Evolutionary conservation across 2,113 vertebrate genomes (phyloP), one percentile per base, ranked within the genome.

Genomic region (Pituophis catenifer): DNA sequence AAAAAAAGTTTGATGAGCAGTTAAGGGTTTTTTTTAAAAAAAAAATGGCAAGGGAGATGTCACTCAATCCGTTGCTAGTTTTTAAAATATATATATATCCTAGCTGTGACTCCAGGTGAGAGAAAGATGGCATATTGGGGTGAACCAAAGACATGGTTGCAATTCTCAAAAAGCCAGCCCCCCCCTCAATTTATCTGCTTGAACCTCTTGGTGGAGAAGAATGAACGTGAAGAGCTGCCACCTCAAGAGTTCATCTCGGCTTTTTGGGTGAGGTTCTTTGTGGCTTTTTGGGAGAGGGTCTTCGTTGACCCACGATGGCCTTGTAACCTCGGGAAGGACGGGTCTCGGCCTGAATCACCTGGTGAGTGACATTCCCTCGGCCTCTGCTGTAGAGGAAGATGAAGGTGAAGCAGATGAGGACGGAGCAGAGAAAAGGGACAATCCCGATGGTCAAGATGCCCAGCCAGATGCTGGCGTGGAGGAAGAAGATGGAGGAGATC

Each of bases 321-420:
- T 95, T 96, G 91, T 96, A 96, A 96, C 97, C 97, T 94, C 97
- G 52, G 97, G 98, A 81, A 95, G 97, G 26, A 96, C 97, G 91
- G 17, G 98, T 97, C 53, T 98, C 98, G 94, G 98, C 98, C 94
- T 98, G 98, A 57, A 98, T 98, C 26, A 98, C 95, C 0, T 98
- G 99, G 96, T 98, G 98, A 93, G 98, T 99, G 95, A 98, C 98
- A 88, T 98, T 98, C 24, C 98, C 98, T 92, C 98, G 98, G 95
- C 98, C 98, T 94, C 98, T 98, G 94, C 98, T 99, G 98, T 98
- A 99, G 94, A 99, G 98, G 94, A 98, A 98, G 94, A 99, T 99
- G 94, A 99, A 98, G 70, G 98, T 96, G 57, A 99, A 99, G 93
- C 99, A 99, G 85, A 99, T 97, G 58, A 97, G 97, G 48, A 99